Percentiles rank a stretch among this genome's conserved stretches.
Conservation (phyloP, 2,113 vertebrate genomes). For the Pangasianodon gigas region DNA sequence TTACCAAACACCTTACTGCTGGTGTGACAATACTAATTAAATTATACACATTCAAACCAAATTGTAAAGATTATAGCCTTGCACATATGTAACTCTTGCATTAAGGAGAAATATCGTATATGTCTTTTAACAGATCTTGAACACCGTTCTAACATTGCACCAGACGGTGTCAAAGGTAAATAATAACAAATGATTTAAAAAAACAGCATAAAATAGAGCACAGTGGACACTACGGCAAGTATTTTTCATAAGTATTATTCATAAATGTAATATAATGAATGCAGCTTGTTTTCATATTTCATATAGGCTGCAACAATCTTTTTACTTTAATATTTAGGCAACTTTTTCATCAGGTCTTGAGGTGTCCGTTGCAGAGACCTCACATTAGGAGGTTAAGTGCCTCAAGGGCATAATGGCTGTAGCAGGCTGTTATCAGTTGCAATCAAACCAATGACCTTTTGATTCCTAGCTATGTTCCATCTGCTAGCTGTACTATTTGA, state of each 20-base stretch:
- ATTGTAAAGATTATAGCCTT: background rate
- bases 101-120: background rate
- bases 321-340: background rate
- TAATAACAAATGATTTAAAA: background rate
- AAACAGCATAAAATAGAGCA: background rate
- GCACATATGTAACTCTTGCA: background rate
- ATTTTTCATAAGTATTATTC: background rate
- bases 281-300: no score
- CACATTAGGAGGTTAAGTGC: constrained; percentile 24
- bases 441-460: constrained; percentile 43
- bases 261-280: background rate
- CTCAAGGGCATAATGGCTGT: constrained; percentile 48
- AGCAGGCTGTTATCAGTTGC: constrained; percentile 35
- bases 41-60: background rate
- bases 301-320: background rate
- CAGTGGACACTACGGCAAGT: background rate
- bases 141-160: background rate
- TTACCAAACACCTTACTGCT: background rate
- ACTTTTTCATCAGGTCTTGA: background rate
- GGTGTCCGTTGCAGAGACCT: background rate
- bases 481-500: constrained; percentile 11
- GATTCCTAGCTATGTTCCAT: background rate
- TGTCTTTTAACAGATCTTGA: background rate
- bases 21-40: background rate
- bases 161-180: background rate